Evolutionary conservation across 2,888 invertebrate species (phyloP).

Genomic region (Ephialtes manifestator): DNA sequence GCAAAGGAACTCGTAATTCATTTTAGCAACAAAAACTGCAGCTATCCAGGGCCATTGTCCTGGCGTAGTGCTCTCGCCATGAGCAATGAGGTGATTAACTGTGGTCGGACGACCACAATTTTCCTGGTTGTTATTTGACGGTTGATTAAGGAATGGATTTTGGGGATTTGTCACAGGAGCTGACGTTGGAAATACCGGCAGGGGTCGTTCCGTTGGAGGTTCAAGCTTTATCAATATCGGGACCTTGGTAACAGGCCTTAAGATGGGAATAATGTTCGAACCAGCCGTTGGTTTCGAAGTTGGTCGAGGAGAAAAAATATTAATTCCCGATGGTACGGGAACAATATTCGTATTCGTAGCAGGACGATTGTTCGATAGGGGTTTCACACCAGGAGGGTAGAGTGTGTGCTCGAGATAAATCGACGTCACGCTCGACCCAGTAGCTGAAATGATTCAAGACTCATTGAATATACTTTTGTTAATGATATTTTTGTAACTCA

Average conservation of each 20-base stretch:
- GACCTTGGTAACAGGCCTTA: neutral
- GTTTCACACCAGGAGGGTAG: constrained; percentile 77
- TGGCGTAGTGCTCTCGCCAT: constrained; percentile 81
- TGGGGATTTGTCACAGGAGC: neutral
- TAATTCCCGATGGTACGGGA: neutral
- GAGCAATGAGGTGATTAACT: constrained; percentile 77
- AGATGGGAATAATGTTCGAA: constrained; percentile 17
- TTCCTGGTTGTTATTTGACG: constrained; percentile 21
- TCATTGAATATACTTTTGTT: constrained; percentile 5
- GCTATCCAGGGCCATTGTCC: constrained; percentile 90
- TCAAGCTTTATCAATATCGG: constrained; percentile 1
- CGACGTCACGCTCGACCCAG: constrained; percentile 79
- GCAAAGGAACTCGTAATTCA: constrained; percentile 84
- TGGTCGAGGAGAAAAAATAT: constrained; percentile 18
- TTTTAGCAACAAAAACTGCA: constrained; percentile 88
- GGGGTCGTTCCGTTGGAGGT: constrained; percentile 16
- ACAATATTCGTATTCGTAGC: constrained; percentile 2
- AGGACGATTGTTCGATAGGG: constrained; percentile 36
- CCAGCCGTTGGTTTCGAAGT: neutral
- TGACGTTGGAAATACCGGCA: constrained; percentile 1
- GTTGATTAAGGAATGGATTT: constrained; percentile 4
- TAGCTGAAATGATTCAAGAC: constrained; percentile 70
- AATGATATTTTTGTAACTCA: neutral
- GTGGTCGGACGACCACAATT: constrained; percentile 72
- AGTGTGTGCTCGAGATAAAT: constrained; percentile 84